A percentile compares a stretch with the other conserved stretches of the same genome.
Evolutionary conservation across 2,113 vertebrate genomes (phyloP).

Genomic region (Eulacestoma nigropectus): DNA sequence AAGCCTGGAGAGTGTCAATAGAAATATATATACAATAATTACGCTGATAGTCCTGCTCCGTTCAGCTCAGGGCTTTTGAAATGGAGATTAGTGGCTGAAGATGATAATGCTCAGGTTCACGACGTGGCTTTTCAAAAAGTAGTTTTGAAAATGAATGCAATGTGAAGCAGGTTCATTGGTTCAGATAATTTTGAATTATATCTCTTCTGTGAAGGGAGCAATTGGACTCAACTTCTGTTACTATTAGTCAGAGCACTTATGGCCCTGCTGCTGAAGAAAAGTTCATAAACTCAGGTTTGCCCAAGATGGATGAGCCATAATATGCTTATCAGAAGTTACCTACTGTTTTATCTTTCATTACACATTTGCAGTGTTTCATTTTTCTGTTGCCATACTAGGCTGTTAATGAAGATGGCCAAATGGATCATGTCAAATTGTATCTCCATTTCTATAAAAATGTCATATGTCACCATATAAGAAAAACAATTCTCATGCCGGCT

Average conservation of each 20-base stretch:
- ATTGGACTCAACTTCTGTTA: constrained; percentile 1
- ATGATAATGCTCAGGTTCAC: not conserved
- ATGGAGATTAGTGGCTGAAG: constrained; percentile 2
- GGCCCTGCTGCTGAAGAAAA: not conserved
- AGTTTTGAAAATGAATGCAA: constrained; percentile 12
- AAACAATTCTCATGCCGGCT: not conserved
- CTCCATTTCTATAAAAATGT: not conserved
- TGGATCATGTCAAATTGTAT: not conserved
- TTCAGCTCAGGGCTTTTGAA: not conserved
- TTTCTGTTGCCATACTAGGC: not conserved
- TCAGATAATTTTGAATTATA: constrained; percentile 29
- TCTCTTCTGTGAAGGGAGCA: not conserved
- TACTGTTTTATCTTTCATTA: constrained; percentile 17
- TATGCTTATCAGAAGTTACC: constrained; percentile 29
- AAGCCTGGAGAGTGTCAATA: not conserved
- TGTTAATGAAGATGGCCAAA: constrained; percentile 36
- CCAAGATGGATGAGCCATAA: not conserved
- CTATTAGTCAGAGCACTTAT: not conserved
- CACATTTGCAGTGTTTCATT: not conserved
- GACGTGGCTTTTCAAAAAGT: not conserved
- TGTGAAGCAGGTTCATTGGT: not conserved
- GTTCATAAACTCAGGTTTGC: constrained; percentile 21
- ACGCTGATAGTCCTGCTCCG: not conserved
- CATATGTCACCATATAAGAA: not conserved
- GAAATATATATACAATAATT: not conserved